Conservation (phyloP, 2,797 vertebrate species). For the Lithobates pipiens region DNA sequence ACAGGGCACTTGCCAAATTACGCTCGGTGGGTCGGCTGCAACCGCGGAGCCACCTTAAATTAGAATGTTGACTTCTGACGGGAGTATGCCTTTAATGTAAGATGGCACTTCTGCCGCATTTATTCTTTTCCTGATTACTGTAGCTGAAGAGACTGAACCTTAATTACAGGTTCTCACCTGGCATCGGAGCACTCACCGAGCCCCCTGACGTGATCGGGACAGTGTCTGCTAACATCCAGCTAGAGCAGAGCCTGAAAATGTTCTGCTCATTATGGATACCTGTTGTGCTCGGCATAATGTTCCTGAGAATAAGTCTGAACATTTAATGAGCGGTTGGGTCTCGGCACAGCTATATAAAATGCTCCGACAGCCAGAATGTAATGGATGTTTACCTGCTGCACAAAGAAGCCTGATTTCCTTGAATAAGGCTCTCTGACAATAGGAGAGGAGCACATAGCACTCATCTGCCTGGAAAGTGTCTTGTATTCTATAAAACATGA, state of each 20-base stretch:
- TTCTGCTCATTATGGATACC: conserved; percentile 26
- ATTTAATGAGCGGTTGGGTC: conserved; percentile 35
- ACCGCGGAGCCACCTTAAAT: no score
- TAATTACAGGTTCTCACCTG: conserved; percentile 28
- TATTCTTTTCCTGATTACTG: conserved; percentile 2
- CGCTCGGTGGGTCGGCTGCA: no score
- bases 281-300: conserved; percentile 22
- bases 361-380: conserved; percentile 17
- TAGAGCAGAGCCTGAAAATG: not conserved
- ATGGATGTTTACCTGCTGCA: conserved; percentile 28
- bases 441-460: not conserved
- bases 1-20: no score
- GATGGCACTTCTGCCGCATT: not conserved
- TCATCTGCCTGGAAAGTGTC: not conserved
- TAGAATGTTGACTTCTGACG: no score
- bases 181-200: conserved; percentile 1
- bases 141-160: not conserved
- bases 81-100: not conserved
- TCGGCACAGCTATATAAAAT: conserved; percentile 14
- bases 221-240: not conserved
- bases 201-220: conserved; percentile 9
- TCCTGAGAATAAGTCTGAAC: conserved; percentile 26
- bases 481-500: no score
- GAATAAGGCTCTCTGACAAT: not conserved
- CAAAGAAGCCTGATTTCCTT: conserved; percentile 7